Evolutionary conservation across 92 coral and sea anemone genomes (phyloP).

Genomic region (Hydrozoanthus gracilis): DNA sequence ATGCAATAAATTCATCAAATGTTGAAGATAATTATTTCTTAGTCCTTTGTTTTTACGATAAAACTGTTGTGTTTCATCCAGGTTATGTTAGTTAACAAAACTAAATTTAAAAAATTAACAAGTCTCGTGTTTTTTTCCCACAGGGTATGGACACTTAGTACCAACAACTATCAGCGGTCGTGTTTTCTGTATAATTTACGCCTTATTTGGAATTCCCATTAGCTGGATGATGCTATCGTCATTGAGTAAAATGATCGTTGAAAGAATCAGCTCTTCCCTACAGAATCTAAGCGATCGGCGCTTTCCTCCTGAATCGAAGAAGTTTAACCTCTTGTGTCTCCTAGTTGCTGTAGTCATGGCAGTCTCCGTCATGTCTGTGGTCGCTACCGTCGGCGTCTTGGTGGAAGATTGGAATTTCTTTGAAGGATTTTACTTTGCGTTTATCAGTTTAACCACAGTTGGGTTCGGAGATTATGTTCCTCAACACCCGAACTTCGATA

Average conservation of each 20-base stretch:
- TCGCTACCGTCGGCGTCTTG: constrained; percentile 78
- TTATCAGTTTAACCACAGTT: constrained; percentile 92
- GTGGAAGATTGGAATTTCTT: constrained; percentile 93
- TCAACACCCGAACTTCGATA: constrained; percentile 81
- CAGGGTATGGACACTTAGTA: constrained; percentile 86
- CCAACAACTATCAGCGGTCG: constrained; percentile 81
- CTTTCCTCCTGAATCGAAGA: constrained; percentile 55
- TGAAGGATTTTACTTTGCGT: constrained; percentile 97
- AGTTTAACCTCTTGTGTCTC: constrained; percentile 68
- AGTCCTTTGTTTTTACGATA: too few relatives aligned
- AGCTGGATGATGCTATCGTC: constrained; percentile 95
- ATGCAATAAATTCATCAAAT: too few relatives aligned
- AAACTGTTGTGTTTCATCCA: too few relatives aligned
- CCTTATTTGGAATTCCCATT: constrained; percentile 92
- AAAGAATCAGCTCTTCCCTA: constrained; percentile 68
- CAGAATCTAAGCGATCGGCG: constrained; percentile 52
- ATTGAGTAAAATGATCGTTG: constrained; percentile 85
- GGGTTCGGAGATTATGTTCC: constrained; percentile 99
- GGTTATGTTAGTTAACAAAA: background rate
- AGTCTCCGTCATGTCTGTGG: constrained; percentile 65
- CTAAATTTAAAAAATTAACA: background rate
- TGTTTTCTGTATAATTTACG: constrained; percentile 82
- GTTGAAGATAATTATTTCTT: too few relatives aligned
- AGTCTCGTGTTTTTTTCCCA: background rate
- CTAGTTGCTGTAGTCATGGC: constrained; percentile 67